phyloP scores from a whole-genome alignment of 64 coral and sea anemone species.

The Dendronephthya gigantea region DNA sequence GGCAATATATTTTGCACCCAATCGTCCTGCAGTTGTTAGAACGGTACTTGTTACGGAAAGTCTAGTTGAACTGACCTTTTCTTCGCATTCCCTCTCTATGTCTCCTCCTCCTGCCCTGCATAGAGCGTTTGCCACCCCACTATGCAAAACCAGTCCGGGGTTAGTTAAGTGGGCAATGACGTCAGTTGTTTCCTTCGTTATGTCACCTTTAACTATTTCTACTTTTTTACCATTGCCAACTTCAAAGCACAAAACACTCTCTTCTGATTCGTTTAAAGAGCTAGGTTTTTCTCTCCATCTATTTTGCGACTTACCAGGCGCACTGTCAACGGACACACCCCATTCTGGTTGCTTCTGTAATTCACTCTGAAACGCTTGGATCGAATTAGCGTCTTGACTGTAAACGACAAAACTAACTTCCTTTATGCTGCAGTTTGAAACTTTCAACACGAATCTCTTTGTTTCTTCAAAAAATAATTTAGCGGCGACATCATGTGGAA shows the following conservation, averaged over 20 bases:
- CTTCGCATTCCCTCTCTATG: conserved; percentile 6
- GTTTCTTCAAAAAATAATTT: conserved; percentile 37
- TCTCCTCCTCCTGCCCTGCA: background rate
- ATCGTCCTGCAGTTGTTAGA: background rate
- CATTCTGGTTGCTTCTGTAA: background rate
- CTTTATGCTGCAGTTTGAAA: conserved; percentile 16
- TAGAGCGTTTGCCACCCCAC: background rate
- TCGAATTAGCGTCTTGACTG: background rate
- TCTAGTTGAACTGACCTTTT: background rate
- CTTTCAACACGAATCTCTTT: background rate
- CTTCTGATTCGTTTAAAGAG: background rate
- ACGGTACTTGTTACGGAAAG: background rate
- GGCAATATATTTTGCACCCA: background rate
- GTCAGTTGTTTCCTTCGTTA: conserved; percentile 18
- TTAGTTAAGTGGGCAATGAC: conserved; percentile 18
- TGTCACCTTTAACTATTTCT: conserved; percentile 28
- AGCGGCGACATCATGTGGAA: conserved; percentile 5
- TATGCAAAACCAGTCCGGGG: background rate
- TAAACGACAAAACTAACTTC: conserved; percentile 34
- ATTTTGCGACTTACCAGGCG: background rate
- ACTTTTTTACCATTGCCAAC: background rate
- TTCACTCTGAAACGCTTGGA: conserved; percentile 31
- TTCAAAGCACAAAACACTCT: background rate
- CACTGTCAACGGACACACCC: background rate
- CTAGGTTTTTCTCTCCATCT: background rate